phyloP scores from a whole-genome alignment of 2,888 invertebrate genomes.

The Anaspis maculata region DNA sequence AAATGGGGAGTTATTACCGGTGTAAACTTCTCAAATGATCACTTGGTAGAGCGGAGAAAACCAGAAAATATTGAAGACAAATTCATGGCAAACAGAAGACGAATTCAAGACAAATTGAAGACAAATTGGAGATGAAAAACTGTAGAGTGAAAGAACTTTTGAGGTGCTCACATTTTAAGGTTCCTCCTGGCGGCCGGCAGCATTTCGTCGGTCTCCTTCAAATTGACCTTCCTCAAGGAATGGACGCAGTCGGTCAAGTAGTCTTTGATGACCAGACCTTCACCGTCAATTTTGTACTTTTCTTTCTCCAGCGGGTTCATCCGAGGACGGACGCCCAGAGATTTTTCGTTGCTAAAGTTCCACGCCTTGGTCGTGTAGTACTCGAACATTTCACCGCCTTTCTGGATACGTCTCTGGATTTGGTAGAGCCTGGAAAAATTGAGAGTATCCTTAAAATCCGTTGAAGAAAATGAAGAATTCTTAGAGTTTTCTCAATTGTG shows the following conservation, averaged over 20 bases:
- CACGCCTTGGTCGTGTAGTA: slow-evolving; percentile 87
- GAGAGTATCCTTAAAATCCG: no score
- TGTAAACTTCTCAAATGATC: no score
- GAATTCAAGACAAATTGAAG: no score
- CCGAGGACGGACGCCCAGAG: not conserved
- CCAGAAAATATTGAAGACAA: no score
- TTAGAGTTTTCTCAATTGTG: no score
- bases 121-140: no score
- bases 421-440: slow-evolving; percentile 57
- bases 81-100: no score
- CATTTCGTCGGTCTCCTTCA: slow-evolving; percentile 73
- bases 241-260: slow-evolving; percentile 77
- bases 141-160: no score
- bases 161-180: slow-evolving; percentile 68
- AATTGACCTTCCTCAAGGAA: slow-evolving; percentile 66
- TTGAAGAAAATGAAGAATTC: slow-evolving; percentile 10
- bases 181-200: slow-evolving; percentile 70
- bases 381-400: slow-evolving; percentile 80
- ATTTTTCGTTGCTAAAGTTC: slow-evolving; percentile 64
- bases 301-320: slow-evolving; percentile 56
- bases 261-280: slow-evolving; percentile 61
- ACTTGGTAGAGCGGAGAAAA: no score
- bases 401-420: slow-evolving; percentile 72
- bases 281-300: slow-evolving; percentile 60
- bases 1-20: no score